These are phyloP conservation scores for Andrena cerasifolii DNA, from an alignment of 1,140 invertebrate species.

Conservation along the genomic window DNA sequence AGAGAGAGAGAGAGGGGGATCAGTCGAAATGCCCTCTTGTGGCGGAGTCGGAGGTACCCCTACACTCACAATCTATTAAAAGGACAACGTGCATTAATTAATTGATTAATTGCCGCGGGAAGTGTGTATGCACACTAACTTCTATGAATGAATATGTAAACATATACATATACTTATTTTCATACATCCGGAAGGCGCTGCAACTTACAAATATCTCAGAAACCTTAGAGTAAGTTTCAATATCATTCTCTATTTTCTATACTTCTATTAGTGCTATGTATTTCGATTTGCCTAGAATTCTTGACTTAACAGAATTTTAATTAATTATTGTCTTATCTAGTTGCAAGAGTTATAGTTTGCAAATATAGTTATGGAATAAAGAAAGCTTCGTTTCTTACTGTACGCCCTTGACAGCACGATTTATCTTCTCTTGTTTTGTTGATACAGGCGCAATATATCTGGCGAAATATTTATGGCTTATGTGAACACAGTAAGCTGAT, in stretches of 20 bases:
- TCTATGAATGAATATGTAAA: conserved; percentile 35
- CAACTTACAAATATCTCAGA: conserved; percentile 23
- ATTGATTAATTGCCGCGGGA: neutral
- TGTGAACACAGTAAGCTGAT: conserved; percentile 32
- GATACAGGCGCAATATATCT: conserved; percentile 22
- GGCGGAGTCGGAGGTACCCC: too few relatives aligned
- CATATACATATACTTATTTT: conserved; percentile 38
- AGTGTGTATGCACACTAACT: conserved; percentile 5
- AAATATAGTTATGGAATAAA: neutral
- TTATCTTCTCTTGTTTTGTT: conserved; percentile 16
- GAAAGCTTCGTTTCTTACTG: neutral
- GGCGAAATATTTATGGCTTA: conserved; percentile 1
- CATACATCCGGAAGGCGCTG: conserved; percentile 23
- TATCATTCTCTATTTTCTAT: conserved; percentile 5
- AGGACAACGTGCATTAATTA: neutral
- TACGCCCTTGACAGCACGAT: neutral
- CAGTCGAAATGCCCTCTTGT: too few relatives aligned
- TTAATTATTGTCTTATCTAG: neutral
- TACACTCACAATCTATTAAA: neutral
- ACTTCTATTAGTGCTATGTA: neutral
- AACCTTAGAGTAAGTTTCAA: conserved; percentile 27
- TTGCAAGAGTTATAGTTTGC: neutral
- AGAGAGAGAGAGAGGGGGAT: too few relatives aligned
- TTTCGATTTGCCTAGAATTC: neutral
- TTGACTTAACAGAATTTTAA: neutral